Evolutionary conservation across 2,888 invertebrate species (phyloP), one percentile per base, ranked within the genome.

Genomic region (Acleris laterana): DNA sequence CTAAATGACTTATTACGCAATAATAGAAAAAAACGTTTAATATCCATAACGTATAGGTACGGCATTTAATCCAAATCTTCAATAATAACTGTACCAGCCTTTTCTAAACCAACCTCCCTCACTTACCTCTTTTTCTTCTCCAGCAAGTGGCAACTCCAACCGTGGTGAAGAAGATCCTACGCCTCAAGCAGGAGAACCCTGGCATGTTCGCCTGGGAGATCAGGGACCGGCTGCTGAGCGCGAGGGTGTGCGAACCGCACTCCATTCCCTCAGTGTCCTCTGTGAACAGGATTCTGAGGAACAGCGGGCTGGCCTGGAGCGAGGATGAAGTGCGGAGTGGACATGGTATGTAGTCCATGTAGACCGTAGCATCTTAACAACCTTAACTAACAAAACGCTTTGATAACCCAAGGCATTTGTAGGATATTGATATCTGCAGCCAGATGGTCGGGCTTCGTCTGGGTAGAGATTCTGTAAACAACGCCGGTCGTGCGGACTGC

Each of bases 171-270:
- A 97, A 98, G 92, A 99, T 99, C 74, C 95, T 98, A 42, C 96
- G 98, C 5, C 95, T 98, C 77, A 99, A 99, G 85, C 97, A 98
- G 81, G 98, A 98, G 85, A 98, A 98, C 87, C 98, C 98, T 0
- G 97, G 98, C 5, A 97, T 98, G 95, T 98, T 99, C 86, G 98
- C 98, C 11, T 99, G 98, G 98, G 99, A 99, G 93, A 98, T 99
- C 72, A 94, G 98, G 0, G 97, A 99, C 87, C 95, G 97, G 77
- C 93, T 99, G 71, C 95, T 98, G 62, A 95, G 97, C 53, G 98
- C 98, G 79, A 95, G 98, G 65, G 96, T 98, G 73, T 98, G 98
- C 81, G 98, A 98, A 84, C 96, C 97, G 0, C 96, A 96, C 85
- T 96, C 96, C 69, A 97, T 98, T 74, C 99, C 99, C 1, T 98